Evolutionary conservation across 2,113 vertebrate species (phyloP).

Genomic region (Chroicocephalus ridibundus): DNA sequence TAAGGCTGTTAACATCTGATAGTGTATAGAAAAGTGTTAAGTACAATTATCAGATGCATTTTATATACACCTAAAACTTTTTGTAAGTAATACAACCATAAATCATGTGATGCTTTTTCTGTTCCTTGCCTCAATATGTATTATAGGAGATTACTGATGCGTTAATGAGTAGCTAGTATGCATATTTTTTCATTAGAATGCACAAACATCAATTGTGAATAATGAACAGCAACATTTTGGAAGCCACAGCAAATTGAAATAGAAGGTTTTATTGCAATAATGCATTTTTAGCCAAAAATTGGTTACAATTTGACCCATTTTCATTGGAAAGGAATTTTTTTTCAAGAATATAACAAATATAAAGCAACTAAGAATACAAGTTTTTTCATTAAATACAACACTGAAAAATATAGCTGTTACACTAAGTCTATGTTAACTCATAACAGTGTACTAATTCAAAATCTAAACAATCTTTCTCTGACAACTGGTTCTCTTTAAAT

Average conservation of each 20-base stretch:
- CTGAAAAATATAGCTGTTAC: neutral
- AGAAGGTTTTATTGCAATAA: neutral
- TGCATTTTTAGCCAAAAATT: neutral
- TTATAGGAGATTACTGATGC: neutral
- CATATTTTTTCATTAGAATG: neutral
- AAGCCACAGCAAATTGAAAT: neutral
- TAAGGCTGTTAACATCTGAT: neutral
- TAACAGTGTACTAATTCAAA: neutral
- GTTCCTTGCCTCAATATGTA: neutral
- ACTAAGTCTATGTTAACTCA: neutral
- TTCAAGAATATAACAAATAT: neutral
- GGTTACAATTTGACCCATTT: neutral
- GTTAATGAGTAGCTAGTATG: neutral
- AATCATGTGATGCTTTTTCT: neutral
- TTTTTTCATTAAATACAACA: neutral
- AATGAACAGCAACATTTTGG: neutral
- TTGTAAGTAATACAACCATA: neutral
- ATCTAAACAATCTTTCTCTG: neutral
- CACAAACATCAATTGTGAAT: neutral
- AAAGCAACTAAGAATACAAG: neutral
- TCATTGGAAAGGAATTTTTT: neutral
- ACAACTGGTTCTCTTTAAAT: neutral
- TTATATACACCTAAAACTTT: neutral
- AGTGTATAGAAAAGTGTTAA: neutral
- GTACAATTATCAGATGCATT: neutral